phyloP scores from a whole-genome alignment of 1,140 invertebrate species.

The Drosophila bifasciata region DNA sequence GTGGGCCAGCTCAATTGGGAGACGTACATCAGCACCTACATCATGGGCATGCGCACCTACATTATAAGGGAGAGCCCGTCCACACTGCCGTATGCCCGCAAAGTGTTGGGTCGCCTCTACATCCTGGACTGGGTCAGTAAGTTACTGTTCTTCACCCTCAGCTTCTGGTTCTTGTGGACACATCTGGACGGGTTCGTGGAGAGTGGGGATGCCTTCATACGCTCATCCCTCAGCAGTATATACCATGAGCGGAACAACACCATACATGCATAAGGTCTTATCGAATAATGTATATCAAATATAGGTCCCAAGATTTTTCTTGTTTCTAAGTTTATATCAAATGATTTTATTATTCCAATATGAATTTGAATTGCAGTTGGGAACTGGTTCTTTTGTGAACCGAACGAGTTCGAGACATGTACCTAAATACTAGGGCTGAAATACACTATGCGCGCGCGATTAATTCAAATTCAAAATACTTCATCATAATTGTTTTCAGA shows the following conservation, averaged over 20 bases:
- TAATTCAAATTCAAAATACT: too few species aligned
- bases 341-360: background rate
- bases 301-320: constrained; percentile 31
- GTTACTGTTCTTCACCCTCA: constrained; percentile 75
- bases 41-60: constrained; percentile 89
- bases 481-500: too few species aligned
- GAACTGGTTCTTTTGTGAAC: constrained; percentile 1
- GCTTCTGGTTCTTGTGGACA: constrained; percentile 84
- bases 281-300: constrained; percentile 42
- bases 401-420: background rate
- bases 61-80: constrained; percentile 91
- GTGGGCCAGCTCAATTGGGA: constrained; percentile 87
- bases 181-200: constrained; percentile 74
- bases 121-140: constrained; percentile 85
- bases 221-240: constrained; percentile 57
- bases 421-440: background rate
- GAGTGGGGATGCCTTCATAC: constrained; percentile 66
- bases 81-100: constrained; percentile 89
- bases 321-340: constrained; percentile 23
- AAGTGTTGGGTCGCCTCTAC: constrained; percentile 86
- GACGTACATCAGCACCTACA: constrained; percentile 88
- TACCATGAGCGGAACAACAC: constrained; percentile 65
- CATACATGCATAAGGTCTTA: constrained; percentile 45
- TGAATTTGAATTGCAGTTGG: constrained; percentile 1
- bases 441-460: too few species aligned